A percentile compares a stretch with the other conserved stretches of the same genome.
These are phyloP conservation scores for Zaprionus ghesquierei DNA, from an alignment of 1,140 invertebrate genomes.

Conservation along the genomic window DNA sequence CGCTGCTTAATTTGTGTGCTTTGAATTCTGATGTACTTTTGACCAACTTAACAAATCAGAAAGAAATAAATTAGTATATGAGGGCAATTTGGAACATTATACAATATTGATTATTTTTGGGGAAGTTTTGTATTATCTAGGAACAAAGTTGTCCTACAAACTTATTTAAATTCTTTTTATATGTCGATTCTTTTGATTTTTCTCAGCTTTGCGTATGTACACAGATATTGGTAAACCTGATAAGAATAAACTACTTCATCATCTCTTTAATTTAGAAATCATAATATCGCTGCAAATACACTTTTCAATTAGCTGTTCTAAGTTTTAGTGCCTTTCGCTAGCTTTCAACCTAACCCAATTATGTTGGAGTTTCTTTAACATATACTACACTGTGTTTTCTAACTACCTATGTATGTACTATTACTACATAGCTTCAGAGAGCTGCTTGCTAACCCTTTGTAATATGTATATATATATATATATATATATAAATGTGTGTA, in stretches of 20 bases:
- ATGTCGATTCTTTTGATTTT: slow-evolving; percentile 14
- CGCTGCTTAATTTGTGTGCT: slow-evolving; percentile 66
- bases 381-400: slow-evolving; percentile 27
- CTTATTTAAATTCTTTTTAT: background rate
- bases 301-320: slow-evolving; percentile 26
- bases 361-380: slow-evolving; percentile 9
- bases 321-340: slow-evolving; percentile 23
- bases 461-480: slow-evolving; percentile 50
- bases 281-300: slow-evolving; percentile 7
- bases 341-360: slow-evolving; percentile 30
- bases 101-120: background rate
- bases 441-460: slow-evolving; percentile 57
- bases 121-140: background rate
- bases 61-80: slow-evolving; percentile 11
- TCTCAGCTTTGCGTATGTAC: slow-evolving; percentile 17
- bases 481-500: slow-evolving; percentile 43
- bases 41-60: slow-evolving; percentile 10
- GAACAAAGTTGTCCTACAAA: background rate
- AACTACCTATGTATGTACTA: too few species aligned
- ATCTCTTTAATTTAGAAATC: slow-evolving; percentile 14
- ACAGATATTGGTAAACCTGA: slow-evolving; percentile 41
- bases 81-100: background rate
- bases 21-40: slow-evolving; percentile 54
- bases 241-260: slow-evolving; percentile 21
- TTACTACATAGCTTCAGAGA: slow-evolving; percentile 6